These are phyloP conservation scores for Teleopsis dalmanni DNA, from an alignment of 1,140 invertebrate genomes.

Conservation along the genomic window DNA sequence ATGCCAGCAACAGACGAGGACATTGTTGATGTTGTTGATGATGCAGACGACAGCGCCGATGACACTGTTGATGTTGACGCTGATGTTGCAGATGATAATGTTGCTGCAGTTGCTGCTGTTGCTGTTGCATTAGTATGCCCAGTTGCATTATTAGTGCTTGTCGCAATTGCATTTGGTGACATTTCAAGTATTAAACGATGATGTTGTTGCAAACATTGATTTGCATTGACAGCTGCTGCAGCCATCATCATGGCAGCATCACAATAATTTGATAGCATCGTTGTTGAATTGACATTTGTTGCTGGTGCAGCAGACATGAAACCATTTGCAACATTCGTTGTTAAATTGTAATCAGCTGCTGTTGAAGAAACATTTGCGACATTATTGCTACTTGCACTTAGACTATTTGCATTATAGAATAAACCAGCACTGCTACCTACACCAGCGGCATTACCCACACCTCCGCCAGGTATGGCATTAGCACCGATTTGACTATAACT, in stretches of 20 bases:
- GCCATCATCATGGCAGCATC: slow-evolving; percentile 44
- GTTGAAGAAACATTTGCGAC: not conserved
- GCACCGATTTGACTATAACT: not conserved
- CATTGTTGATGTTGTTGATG: slow-evolving; percentile 15
- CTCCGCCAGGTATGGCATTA: not conserved
- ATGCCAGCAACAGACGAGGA: too few species aligned
- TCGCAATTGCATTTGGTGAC: too few species aligned
- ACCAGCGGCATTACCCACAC: not conserved
- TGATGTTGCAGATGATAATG: slow-evolving; percentile 14
- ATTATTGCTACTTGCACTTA: slow-evolving; percentile 12
- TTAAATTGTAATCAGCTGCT: slow-evolving; percentile 2
- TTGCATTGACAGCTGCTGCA: slow-evolving; percentile 41
- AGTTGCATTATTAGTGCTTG: slow-evolving; percentile 3
- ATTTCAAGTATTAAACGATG: slow-evolving; percentile 33
- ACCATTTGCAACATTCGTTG: slow-evolving; percentile 15
- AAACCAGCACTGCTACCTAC: not conserved
- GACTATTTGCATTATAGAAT: not conserved
- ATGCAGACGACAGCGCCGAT: slow-evolving; percentile 24
- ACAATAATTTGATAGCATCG: slow-evolving; percentile 42
- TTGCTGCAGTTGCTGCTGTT: slow-evolving; percentile 11
- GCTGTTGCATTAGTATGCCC: slow-evolving; percentile 13
- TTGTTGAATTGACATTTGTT: slow-evolving; percentile 29
- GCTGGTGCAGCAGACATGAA: slow-evolving; percentile 9
- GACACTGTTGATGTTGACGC: slow-evolving; percentile 29
- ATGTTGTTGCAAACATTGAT: slow-evolving; percentile 41